Evolutionary conservation across 2,888 invertebrate genomes (phyloP), one percentile per base, ranked within the genome.

Genomic region (Lepidonotus clava): DNA sequence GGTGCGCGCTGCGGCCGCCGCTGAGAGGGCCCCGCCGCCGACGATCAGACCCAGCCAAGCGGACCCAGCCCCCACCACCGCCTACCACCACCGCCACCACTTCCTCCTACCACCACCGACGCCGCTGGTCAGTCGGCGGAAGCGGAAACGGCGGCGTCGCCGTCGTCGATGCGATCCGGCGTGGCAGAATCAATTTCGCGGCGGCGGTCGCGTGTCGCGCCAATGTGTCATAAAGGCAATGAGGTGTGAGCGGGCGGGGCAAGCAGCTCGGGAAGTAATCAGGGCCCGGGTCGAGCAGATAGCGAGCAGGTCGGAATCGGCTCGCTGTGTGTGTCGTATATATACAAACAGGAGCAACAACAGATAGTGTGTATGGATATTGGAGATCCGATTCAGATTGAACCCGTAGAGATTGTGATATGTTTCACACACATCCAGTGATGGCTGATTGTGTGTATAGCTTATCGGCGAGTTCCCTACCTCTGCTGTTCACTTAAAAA

Each of bases 111-210:
- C 46, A 46, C 46, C 18, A 46, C 46, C 46, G 18, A 46, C 8
- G 18, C 8, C 46, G 46, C 18, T 34, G 71, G 71, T 34, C 71
- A 71, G 71, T 34, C 34, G 71, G 71, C 38, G 71, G 71, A 71
- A 71, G 71, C 36, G 38, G 38, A n/a, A n/a, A n/a, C n/a, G n/a
- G n/a, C n/a, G n/a, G n/a, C n/a, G n/a, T n/a, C n/a, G n/a, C n/a
- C n/a, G 11, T 18, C 34, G 71, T 11, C 36, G 38, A 71, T 38
- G 46, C 18, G 8, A 8, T 18, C 71, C 21, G 71, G 14, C 71
- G 71, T 71, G 71, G 71, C 71, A 71, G 71, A 71, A 71, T 71
- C 71, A 71, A 71, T 71, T 71, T 71, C 71, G 71, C 71, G 38
- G 71, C 36, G 34, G n/a, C 36, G 71, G 14, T 11, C n/a, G 5